Evolutionary conservation across 2,113 vertebrate species (phyloP).

Genomic region (Hippocampus guttulatus): DNA sequence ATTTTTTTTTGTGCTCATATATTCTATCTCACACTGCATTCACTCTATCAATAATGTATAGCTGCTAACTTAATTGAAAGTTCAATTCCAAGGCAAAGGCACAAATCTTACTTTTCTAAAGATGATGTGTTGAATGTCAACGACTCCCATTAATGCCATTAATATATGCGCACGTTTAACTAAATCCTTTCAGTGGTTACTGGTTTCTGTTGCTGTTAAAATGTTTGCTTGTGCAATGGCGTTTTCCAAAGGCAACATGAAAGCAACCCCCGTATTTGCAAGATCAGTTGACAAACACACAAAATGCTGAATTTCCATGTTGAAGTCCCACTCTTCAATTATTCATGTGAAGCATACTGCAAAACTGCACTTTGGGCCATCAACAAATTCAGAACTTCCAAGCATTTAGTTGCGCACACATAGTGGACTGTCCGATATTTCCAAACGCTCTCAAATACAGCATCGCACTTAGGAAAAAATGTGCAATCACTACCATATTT

Average conservation of each 20-base stretch:
- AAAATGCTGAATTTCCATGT: constrained; percentile 54
- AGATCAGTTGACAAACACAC: constrained; percentile 44
- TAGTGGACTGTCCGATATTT: not conserved
- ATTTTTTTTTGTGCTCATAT: not conserved
- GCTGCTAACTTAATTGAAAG: not conserved
- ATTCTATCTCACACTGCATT: not conserved
- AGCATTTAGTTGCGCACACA: constrained; percentile 20
- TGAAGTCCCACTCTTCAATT: constrained; percentile 44
- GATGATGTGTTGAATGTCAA: not conserved
- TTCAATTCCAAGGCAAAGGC: constrained; percentile 1
- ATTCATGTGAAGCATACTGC: constrained; percentile 53
- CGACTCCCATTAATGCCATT: not conserved
- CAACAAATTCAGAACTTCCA: constrained; percentile 17
- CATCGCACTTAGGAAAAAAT: not conserved
- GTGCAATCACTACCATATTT: not conserved
- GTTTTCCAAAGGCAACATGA: constrained; percentile 40
- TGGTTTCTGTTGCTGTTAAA: constrained; percentile 27
- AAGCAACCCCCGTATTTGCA: constrained; percentile 43
- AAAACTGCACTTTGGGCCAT: constrained; percentile 21
- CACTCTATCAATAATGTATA: constrained; percentile 1
- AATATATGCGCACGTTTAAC: not conserved
- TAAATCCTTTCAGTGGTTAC: constrained; percentile 16
- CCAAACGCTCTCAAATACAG: not conserved
- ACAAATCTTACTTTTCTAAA: not conserved
- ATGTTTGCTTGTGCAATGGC: constrained; percentile 37